Evolutionary conservation across 1,140 invertebrate species (phyloP), one percentile per base, ranked within the genome.

Genomic region (Archegozetes longisetosus): DNA sequence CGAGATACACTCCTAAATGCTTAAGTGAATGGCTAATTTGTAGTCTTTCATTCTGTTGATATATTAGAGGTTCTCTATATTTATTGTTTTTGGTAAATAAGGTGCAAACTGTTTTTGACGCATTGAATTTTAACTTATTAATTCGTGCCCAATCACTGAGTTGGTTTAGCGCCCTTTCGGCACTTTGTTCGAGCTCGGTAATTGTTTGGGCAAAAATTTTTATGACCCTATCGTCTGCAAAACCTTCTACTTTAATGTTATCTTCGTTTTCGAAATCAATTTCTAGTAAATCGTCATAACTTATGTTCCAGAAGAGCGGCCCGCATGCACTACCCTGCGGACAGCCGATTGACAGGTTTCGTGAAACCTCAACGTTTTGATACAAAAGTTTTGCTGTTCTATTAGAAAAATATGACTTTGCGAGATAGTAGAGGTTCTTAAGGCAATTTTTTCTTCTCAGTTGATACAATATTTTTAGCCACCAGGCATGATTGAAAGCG

Each of bases 251-350:
- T 9, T 40, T 6, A 9, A 40, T 17, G 32, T 40, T 40, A 17
- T 6, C 6, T 40, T 9, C 17, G n/a, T 40, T 40, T 40, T 40
- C 32, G 32, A n/a, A n/a, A n/a, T n/a, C n/a, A n/a, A n/a, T n/a
- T n/a, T n/a, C 32, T 40, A 61, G 61, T 4, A 61, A 12, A 13
- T 48, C 9, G 25, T 61, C 56, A 23, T 47, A 63, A 3, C 64
- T 22, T 9, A 62, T 61, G 24, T 61, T 61, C 60, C 60, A 61
- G 14, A 61, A 61, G 3, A 6, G 2, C 2, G 60, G 60, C 2
- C 29, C 61, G 49, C 60, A 61, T 12, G 17, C 32, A 2, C 55
- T 28, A 29, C 58, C 58, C 47, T 60, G 58, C 2, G 29, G 23
- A 32, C 58, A 60, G 9, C 58, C 58, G 3, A 22, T 55, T 3